Percentiles rank a stretch among this genome's conserved stretches.
phyloP scores from a whole-genome alignment of 1,140 invertebrate species.

The Camponotus floridanus region DNA sequence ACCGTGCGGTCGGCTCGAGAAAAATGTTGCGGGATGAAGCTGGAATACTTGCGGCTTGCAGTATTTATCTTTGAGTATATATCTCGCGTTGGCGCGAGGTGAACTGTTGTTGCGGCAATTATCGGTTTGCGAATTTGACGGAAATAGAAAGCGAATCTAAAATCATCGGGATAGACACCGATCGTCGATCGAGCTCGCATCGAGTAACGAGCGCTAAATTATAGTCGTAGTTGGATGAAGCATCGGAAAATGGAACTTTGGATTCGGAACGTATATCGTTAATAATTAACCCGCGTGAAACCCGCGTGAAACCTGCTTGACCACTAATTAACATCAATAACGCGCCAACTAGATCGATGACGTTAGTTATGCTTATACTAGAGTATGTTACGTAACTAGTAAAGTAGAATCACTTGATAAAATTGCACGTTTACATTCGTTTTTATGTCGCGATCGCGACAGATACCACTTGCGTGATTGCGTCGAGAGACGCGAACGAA shows the following conservation, averaged over 20 bases:
- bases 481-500: not conserved
- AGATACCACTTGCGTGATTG: slow-evolving; percentile 16
- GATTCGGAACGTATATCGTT: slow-evolving; percentile 31
- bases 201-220: not conserved
- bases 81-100: not conserved
- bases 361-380: slow-evolving; percentile 12
- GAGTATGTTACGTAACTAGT: slow-evolving; percentile 1
- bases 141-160: slow-evolving; percentile 29
- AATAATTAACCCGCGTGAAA: slow-evolving; percentile 21
- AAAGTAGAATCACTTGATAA: slow-evolving; percentile 35
- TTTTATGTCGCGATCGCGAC: not conserved
- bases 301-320: not conserved
- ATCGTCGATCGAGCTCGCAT: not conserved
- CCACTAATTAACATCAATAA: slow-evolving; percentile 39
- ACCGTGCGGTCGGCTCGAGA: slow-evolving; percentile 16
- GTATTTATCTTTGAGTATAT: slow-evolving; percentile 28
- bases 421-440: not conserved
- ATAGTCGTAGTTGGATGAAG: slow-evolving; percentile 7
- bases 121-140: slow-evolving; percentile 17
- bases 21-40: slow-evolving; percentile 49
- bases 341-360: slow-evolving; percentile 24
- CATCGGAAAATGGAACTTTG: slow-evolving; percentile 31
- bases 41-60: slow-evolving; percentile 19
- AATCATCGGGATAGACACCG: not conserved
- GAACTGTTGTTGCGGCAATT: slow-evolving; percentile 30